Evolutionary conservation across 2,113 vertebrate genomes (phyloP), one percentile per base, ranked within the genome.

Genomic region (Brachyhypopomus occidentalis): DNA sequence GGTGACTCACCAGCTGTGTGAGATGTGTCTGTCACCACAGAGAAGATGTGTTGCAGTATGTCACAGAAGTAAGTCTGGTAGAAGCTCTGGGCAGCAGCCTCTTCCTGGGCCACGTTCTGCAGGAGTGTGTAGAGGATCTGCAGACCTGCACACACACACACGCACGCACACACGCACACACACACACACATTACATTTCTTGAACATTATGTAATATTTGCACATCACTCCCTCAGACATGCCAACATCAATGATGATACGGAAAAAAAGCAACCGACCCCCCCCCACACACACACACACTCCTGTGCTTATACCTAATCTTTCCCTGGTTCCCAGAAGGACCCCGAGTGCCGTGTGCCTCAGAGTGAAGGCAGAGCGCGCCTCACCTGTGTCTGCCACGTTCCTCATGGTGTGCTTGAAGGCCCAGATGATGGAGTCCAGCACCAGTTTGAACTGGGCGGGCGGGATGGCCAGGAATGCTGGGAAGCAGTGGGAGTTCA

Each of bases 351-450:
- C 36, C 36, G 6, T 6, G 3, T 38, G 3, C 36, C 3, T 6
- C 36, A 38, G 36, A 6, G 41, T 41, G 45, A 14, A 14, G 45
- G 45, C 12, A 14, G 45, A 52, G 45, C 73, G 45, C 7, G 45
- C 73, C 92, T 93, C 90, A 98, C 98, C 98, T 73, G 97, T 99
- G 91, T 99, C 98, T 23, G 98, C 98, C 87, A 99, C 97, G 0
- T 99, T 99, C 91, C 97, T 96, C 98, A 99, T 99, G 34, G 98
- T 99, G 90, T 99, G 98, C 84, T 99, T 99, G 90, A 99, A 99
- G 91, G 98, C 97, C 98, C 98, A 99, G 93, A 99, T 99, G 91
- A 99, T 98, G 83, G 98, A 99, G 93, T 99, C 98, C 91, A 99
- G 92, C 89, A 99, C 98, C 87, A 99, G 94, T 83, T 99, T 99